Conservation (phyloP, 2,888 invertebrate genomes). For the Ennomos erosarius region DNA sequence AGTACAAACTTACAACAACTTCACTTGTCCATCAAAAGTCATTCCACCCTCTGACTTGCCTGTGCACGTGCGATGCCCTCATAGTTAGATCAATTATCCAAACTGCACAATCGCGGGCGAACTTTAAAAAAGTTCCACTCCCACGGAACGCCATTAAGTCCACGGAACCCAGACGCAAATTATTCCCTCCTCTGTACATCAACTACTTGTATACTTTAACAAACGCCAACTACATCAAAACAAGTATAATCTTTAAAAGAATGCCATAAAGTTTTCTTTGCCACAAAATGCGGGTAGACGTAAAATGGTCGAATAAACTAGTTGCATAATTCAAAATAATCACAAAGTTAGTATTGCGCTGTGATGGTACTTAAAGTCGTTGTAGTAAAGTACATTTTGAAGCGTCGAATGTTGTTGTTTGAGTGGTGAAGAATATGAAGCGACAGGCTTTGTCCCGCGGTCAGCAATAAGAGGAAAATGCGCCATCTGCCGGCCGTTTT, state of each 20-base stretch:
- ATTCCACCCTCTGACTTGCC: background rate
- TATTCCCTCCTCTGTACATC: slow-evolving; percentile 50
- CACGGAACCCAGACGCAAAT: slow-evolving; percentile 57
- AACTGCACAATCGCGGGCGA: slow-evolving; percentile 26
- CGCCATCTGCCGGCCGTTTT: slow-evolving; percentile 75
- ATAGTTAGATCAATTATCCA: slow-evolving; percentile 29
- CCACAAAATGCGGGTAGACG: slow-evolving; percentile 30
- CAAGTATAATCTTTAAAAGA: slow-evolving; percentile 40
- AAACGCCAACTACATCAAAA: slow-evolving; percentile 27
- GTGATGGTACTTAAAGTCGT: slow-evolving; percentile 28
- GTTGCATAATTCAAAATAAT: slow-evolving; percentile 71
- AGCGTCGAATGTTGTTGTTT: background rate
- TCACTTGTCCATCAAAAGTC: background rate
- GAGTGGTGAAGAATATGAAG: slow-evolving; percentile 54
- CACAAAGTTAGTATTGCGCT: slow-evolving; percentile 44
- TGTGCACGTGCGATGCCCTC: slow-evolving; percentile 5
- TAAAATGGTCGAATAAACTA: slow-evolving; percentile 67
- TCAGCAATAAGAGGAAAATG: slow-evolving; percentile 79
- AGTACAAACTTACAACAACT: background rate
- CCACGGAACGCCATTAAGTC: slow-evolving; percentile 60
- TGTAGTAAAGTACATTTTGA: slow-evolving; percentile 44
- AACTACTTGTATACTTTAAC: slow-evolving; percentile 66
- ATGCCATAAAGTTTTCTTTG: slow-evolving; percentile 52
- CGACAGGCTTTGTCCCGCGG: slow-evolving; percentile 73
- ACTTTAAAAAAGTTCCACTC: slow-evolving; percentile 32